Percentiles rank a stretch among this genome's conserved stretches.
These are phyloP conservation scores for Thripadectes ignobilis DNA, from an alignment of 2,797 vertebrate species.

Conservation along the genomic window DNA sequence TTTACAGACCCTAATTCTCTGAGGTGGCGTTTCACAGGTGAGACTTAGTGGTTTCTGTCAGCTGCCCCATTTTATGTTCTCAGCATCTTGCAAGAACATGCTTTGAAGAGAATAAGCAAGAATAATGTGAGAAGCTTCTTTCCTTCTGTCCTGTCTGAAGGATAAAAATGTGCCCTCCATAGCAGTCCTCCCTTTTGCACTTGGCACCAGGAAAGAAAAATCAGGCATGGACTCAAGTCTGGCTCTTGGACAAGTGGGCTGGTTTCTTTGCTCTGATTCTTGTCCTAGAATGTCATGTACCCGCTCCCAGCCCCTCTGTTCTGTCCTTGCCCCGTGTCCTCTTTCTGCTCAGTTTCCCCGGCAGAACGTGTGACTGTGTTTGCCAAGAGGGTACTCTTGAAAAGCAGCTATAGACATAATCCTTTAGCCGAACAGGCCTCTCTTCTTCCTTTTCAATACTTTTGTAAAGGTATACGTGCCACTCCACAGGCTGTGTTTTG, in stretches of 20 bases:
- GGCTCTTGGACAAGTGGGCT: neutral
- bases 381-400: neutral
- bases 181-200: neutral
- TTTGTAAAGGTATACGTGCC: neutral
- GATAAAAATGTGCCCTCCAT: neutral
- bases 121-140: neutral
- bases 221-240: neutral
- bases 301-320: neutral
- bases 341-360: neutral
- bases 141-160: neutral
- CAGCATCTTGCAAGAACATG: neutral
- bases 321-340: neutral
- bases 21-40: neutral
- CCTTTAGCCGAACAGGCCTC: neutral
- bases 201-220: neutral
- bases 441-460: neutral
- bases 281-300: neutral
- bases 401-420: neutral
- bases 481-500: neutral
- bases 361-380: neutral
- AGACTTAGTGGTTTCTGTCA: neutral
- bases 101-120: neutral
- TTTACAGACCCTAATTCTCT: neutral
- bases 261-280: constrained; percentile 52
- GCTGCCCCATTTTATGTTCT: neutral